Percentiles rank a stretch among this genome's conserved stretches.
These are phyloP conservation scores for Protobothrops mucrosquamatus DNA, from an alignment of 2,113 vertebrate species.

Conservation along the genomic window DNA sequence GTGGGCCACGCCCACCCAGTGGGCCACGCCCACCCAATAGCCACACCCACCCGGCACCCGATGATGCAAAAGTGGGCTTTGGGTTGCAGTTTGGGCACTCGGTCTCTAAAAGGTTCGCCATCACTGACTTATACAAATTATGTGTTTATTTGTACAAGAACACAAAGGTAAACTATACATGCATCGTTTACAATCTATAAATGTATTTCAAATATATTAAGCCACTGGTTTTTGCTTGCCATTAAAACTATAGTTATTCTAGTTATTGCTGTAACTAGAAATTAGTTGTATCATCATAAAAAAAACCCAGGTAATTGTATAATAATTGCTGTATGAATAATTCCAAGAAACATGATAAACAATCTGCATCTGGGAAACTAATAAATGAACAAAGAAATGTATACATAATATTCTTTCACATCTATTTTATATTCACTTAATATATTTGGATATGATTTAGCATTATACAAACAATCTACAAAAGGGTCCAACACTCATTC, in stretches of 20 bases:
- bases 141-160: neutral
- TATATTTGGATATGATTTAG: neutral
- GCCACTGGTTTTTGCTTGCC: neutral
- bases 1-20: too few relatives aligned
- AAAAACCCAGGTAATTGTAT: neutral
- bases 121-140: neutral
- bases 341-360: neutral
- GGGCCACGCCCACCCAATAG: too few relatives aligned
- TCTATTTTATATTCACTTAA: neutral
- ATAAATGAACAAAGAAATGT: neutral
- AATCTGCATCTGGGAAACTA: neutral
- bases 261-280: neutral
- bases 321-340: neutral
- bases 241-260: neutral
- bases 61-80: too few relatives aligned
- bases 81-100: too few relatives aligned
- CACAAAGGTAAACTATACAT: neutral
- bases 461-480: neutral
- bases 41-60: too few relatives aligned
- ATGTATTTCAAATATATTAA: neutral
- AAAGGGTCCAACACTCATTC: neutral
- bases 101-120: too few relatives aligned
- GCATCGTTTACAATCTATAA: neutral
- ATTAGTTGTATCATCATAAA: neutral
- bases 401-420: neutral